Evolutionary conservation across 2,888 invertebrate genomes (phyloP).

Genomic region (Boloria euphrosyne): DNA sequence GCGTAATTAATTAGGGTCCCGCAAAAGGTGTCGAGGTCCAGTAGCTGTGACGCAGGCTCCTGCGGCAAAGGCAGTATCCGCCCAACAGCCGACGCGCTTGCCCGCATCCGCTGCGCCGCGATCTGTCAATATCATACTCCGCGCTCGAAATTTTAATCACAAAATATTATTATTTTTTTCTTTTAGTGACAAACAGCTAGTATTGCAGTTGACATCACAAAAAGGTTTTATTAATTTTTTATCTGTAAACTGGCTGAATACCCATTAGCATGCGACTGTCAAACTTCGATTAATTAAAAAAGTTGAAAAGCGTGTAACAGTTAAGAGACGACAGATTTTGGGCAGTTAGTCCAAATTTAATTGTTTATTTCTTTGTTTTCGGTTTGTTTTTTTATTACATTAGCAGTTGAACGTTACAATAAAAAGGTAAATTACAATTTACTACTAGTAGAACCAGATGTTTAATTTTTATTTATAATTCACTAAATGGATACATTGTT

Average conservation of each 20-base stretch:
- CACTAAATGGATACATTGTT: no score
- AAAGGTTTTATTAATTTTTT: conserved; percentile 6
- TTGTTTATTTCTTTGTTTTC: conserved; percentile 17
- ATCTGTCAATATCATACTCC: conserved; percentile 36
- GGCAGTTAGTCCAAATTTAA: conserved; percentile 18
- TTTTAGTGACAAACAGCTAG: conserved; percentile 25
- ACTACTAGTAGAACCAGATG: not conserved
- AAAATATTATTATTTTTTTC: conserved; percentile 13
- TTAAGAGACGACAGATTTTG: conserved; percentile 23
- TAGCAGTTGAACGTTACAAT: not conserved
- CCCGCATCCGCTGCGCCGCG: conserved; percentile 50
- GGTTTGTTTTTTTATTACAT: not conserved
- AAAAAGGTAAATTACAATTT: conserved; percentile 13
- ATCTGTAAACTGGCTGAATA: conserved; percentile 9
- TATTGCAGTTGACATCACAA: not conserved
- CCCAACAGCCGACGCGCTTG: conserved; percentile 58
- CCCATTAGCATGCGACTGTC: conserved; percentile 17
- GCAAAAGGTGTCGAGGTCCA: conserved; percentile 76
- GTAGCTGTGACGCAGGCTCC: conserved; percentile 76
- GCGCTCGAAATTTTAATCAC: conserved; percentile 37
- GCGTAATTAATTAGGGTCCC: conserved; percentile 77
- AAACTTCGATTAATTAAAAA: conserved; percentile 30
- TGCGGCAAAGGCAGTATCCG: conserved; percentile 73
- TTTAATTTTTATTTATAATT: no score
- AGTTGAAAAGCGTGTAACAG: conserved; percentile 28